Evolutionary conservation across 2,888 invertebrate species (phyloP).

Genomic region (Leptopterna dolabrata): DNA sequence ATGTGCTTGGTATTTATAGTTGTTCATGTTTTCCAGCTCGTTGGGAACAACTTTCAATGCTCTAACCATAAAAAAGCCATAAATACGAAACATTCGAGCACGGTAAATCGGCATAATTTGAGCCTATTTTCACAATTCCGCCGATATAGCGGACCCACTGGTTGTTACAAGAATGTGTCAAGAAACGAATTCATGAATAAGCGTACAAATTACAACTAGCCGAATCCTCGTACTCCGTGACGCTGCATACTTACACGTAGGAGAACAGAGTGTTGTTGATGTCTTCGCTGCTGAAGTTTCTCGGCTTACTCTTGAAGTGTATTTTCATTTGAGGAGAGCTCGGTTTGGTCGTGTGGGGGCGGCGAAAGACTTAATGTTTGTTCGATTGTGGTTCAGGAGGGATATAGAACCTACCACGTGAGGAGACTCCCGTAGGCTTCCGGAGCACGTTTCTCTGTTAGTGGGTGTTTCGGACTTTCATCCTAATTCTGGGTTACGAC

Average conservation of each 20-base stretch:
- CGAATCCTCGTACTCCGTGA: neutral
- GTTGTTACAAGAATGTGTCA: no score
- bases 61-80: no score
- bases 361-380: slow-evolving; percentile 9
- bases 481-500: slow-evolving; percentile 16
- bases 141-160: no score
- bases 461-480: slow-evolving; percentile 25
- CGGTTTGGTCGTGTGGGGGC: neutral
- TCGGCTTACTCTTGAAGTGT: neutral
- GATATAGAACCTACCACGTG: slow-evolving; percentile 9
- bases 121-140: no score
- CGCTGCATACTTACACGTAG: neutral
- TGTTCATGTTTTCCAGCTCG: no score
- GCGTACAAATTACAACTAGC: no score
- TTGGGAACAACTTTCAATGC: no score
- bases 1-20: no score
- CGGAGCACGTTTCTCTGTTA: slow-evolving; percentile 19
- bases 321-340: neutral
- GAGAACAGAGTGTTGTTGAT: neutral
- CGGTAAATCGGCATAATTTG: no score
- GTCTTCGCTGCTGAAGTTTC: neutral
- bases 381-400: slow-evolving; percentile 12
- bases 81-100: no score
- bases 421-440: slow-evolving; percentile 8
- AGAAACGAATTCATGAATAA: no score